Conservation (phyloP, 2,888 invertebrate species). For the Sarcophaga rosellei region DNA sequence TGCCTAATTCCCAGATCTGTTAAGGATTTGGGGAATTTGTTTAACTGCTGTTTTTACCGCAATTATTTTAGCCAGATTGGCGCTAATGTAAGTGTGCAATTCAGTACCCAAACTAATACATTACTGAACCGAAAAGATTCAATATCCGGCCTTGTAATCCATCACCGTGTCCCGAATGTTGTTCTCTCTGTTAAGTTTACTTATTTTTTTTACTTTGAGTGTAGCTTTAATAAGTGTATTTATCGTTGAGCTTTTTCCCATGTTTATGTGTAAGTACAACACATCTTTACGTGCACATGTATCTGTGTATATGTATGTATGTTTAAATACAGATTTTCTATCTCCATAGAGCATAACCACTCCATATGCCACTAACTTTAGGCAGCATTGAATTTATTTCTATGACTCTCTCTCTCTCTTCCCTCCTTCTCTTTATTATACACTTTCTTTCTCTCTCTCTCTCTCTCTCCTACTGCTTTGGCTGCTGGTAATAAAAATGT, state of each 20-base stretch:
- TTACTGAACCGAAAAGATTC: no score
- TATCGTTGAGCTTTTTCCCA: background rate
- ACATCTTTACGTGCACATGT: background rate
- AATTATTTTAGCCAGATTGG: no score
- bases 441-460: background rate
- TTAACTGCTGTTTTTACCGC: no score
- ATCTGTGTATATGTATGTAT: background rate
- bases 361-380: constrained; percentile 59
- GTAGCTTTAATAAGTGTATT: background rate
- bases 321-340: constrained; percentile 7
- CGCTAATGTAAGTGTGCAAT: no score
- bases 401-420: background rate
- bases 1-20: no score
- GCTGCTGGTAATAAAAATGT: constrained; percentile 55
- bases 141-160: no score
- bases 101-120: no score
- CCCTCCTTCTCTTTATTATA: background rate
- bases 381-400: background rate
- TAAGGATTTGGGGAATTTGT: no score
- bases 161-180: no score
- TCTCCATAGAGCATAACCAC: constrained; percentile 31
- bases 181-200: no score
- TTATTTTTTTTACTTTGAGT: no score
- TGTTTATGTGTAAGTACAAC: no score
- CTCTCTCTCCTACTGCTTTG: background rate